Percentiles rank a stretch among this genome's conserved stretches.
phyloP scores from a whole-genome alignment of 2,113 vertebrate genomes.

The Suricata suricatta region DNA sequence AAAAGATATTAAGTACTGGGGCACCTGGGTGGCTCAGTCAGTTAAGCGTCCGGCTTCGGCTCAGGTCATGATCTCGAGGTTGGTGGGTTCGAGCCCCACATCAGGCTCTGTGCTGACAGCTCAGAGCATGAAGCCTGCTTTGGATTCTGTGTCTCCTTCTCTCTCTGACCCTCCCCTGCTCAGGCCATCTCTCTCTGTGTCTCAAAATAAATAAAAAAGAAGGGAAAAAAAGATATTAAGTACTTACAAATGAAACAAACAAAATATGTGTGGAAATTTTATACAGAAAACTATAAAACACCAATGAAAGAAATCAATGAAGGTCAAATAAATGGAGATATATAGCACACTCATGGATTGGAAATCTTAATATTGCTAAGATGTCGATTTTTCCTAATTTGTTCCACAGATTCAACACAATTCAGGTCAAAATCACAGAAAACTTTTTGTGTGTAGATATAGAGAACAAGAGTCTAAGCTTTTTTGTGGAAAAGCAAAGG shows the following conservation, averaged over 20 bases:
- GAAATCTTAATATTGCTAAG: background rate
- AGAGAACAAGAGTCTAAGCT: background rate
- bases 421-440: background rate
- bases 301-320: background rate
- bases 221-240: background rate
- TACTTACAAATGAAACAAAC: background rate
- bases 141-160: too few species aligned
- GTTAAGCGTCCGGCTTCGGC: too few species aligned
- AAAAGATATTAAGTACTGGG: background rate
- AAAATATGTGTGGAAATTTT: background rate
- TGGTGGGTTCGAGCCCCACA: too few species aligned
- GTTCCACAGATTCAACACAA: background rate
- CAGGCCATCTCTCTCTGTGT: too few species aligned
- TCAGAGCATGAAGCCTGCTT: too few species aligned
- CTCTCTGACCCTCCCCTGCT: too few species aligned
- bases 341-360: background rate
- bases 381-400: background rate
- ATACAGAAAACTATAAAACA: background rate
- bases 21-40: too few species aligned
- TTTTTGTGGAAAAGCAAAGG: background rate
- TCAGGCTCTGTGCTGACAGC: too few species aligned
- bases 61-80: too few species aligned
- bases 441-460: background rate
- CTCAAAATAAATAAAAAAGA: too few species aligned
- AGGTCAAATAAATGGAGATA: background rate